These are phyloP conservation scores for Cranoglanis bouderius DNA, from an alignment of 2,113 vertebrate genomes.

Conservation along the genomic window DNA sequence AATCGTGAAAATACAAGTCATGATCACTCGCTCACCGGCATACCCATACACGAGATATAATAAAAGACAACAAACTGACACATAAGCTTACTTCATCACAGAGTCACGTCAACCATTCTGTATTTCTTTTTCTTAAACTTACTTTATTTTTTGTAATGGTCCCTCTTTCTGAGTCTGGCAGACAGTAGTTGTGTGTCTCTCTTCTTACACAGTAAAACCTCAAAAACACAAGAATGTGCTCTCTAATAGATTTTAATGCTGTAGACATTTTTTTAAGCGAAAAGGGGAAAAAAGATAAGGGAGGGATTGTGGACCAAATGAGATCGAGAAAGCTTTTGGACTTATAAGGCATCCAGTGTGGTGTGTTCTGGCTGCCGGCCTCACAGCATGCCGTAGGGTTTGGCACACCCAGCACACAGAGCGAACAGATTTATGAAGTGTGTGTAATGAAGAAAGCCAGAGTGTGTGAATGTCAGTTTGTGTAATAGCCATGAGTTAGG, in stretches of 20 bases:
- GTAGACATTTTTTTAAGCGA: slow-evolving; percentile 15
- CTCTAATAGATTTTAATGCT: slow-evolving; percentile 50
- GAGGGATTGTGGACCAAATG: slow-evolving; percentile 22
- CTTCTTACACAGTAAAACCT: slow-evolving; percentile 25
- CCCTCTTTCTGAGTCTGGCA: neutral
- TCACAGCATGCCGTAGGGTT: slow-evolving; percentile 22
- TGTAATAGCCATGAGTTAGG: neutral
- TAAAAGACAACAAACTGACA: neutral
- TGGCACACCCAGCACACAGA: slow-evolving; percentile 16
- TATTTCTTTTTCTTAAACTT: neutral
- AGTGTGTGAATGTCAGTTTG: slow-evolving; percentile 25
- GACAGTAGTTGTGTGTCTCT: neutral
- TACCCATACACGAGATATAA: neutral
- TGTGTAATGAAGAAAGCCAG: neutral
- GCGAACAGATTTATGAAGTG: slow-evolving; percentile 20
- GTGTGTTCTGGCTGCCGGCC: slow-evolving; percentile 40
- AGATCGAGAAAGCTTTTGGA: slow-evolving; percentile 41
- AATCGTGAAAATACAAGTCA: neutral
- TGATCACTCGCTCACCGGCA: neutral
- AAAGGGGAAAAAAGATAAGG: neutral
- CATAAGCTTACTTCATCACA: neutral
- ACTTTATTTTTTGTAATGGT: neutral
- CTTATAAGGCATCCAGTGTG: slow-evolving; percentile 55
- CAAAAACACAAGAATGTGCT: slow-evolving; percentile 51
- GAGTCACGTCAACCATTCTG: neutral